Evolutionary conservation across 2,113 vertebrate species (phyloP).

Genomic region (Piaya cayana): DNA sequence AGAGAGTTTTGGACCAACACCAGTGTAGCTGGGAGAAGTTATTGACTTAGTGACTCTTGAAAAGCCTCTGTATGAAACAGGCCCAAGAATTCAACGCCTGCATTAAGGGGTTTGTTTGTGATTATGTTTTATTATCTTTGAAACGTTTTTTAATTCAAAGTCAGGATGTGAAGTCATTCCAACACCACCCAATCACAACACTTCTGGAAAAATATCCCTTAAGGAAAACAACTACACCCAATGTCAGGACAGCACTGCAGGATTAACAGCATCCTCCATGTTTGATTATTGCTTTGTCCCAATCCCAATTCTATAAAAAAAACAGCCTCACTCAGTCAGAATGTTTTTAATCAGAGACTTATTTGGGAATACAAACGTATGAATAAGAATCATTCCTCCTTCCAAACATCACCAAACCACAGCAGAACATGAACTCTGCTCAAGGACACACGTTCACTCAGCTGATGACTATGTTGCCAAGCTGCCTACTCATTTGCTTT

Average conservation of each 20-base stretch:
- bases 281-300: neutral
- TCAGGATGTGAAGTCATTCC: neutral
- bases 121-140: neutral
- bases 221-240: neutral
- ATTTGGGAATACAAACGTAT: neutral
- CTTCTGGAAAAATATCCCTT: neutral
- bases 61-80: neutral
- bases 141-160: neutral
- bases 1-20: neutral
- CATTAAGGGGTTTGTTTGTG: neutral
- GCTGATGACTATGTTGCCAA: conserved; percentile 42
- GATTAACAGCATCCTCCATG: neutral
- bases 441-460: conserved; percentile 61
- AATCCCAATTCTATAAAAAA: neutral
- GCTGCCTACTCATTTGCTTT: conserved; percentile 31
- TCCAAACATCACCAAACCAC: conserved; percentile 48
- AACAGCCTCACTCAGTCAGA: neutral
- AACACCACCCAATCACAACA: neutral
- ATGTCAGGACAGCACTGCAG: neutral
- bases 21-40: neutral
- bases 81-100: neutral
- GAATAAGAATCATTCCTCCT: conserved; percentile 33
- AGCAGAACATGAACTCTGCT: conserved; percentile 56
- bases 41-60: neutral
- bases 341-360: conserved; percentile 15